Evolutionary conservation across 2,888 invertebrate genomes (phyloP).

Genomic region (Tridacna crocea): DNA sequence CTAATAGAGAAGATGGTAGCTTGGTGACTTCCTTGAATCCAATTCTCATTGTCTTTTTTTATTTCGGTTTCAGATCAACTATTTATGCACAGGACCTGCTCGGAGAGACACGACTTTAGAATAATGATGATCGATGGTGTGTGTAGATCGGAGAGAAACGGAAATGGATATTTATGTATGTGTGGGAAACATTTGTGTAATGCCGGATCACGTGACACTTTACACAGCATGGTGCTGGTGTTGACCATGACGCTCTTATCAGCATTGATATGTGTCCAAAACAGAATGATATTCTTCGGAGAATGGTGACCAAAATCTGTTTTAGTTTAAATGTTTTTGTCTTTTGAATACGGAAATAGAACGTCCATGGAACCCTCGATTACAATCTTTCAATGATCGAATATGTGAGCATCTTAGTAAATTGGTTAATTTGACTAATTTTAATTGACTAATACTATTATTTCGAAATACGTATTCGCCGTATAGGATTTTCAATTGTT

Average conservation of each 20-base stretch:
- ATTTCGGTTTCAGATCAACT: slow-evolving; percentile 68
- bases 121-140: slow-evolving; percentile 80
- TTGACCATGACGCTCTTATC: neutral
- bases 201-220: slow-evolving; percentile 15
- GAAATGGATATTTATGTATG: slow-evolving; percentile 82
- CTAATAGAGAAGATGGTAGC: too few relatives aligned
- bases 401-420: neutral
- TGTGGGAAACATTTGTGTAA: slow-evolving; percentile 80
- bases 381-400: neutral
- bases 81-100: slow-evolving; percentile 78
- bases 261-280: neutral
- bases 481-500: too few relatives aligned
- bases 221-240: neutral
- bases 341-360: too few relatives aligned
- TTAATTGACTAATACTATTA: too few relatives aligned
- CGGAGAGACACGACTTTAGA: slow-evolving; percentile 70
- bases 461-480: too few relatives aligned
- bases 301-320: slow-evolving; percentile 4
- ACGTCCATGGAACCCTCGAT: too few relatives aligned
- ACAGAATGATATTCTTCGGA: neutral
- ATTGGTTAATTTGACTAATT: too few relatives aligned
- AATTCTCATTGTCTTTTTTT: neutral
- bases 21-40: too few relatives aligned
- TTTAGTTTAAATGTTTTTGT: neutral
- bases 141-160: slow-evolving; percentile 78